Evolutionary conservation across 2,888 invertebrate species (phyloP), one percentile per base, ranked within the genome.

Genomic region (Eupithecia centaureata): DNA sequence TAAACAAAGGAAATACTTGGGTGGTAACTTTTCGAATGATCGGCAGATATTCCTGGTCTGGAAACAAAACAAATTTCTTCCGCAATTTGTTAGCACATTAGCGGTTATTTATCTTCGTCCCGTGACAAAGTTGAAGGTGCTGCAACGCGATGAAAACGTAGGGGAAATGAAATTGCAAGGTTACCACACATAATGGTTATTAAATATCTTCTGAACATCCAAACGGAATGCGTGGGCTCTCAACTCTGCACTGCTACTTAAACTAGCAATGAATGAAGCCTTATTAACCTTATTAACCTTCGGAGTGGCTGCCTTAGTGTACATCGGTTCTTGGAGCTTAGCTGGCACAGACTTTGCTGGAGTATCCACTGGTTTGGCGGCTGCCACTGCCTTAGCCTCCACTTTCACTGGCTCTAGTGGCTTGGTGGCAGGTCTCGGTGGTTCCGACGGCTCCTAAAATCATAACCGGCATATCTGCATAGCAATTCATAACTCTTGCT

Each of bases 281-380:
- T 0, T 8, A 22, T 5, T 30, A 79, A 90, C 91, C 88, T 90
- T 90, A 59, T 79, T 84, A 8, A 86, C 77, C 78, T 90, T 92
- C 2, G 89, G 87, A 1, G 87, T 75, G 1, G 91, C 89, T 47
- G 91, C 89, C 70, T 91, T 92, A 0, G 90, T 86, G 58, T 92
- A 91, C 86, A 91, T 85, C 0, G 92, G 88, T 60, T 92, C 92
- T 51, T 91, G 91, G 0, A 90, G 71, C 72, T 90, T 92, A 1
- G 91, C 86, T 0, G 92, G 91, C 15, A 88, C 79, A 0, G 92
- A 90, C 63, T 90, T 91, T 15, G 86, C 79, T 0, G 86, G 80
- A 0, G 87, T 85, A 42, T 91, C 92, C 13, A 79, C 85, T 0
- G 85, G 71, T 68, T 89, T 92, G 67, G 91, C 68, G 0, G 88